phyloP scores from a whole-genome alignment of 2,797 vertebrate species.

The Hylomyscus alleni region DNA sequence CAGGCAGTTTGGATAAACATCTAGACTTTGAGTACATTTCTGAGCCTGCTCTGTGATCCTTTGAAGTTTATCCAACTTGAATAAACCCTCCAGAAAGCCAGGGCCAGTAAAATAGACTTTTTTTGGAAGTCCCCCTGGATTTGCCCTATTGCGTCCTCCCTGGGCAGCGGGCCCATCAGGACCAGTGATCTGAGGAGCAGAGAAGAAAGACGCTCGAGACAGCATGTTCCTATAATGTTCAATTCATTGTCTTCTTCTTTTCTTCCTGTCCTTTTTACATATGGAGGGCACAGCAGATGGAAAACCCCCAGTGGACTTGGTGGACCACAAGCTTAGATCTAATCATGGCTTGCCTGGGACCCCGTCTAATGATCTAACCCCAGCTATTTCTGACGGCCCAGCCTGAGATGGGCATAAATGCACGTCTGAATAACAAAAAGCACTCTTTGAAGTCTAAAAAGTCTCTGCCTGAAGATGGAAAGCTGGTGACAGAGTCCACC shows the following conservation, averaged over 20 bases:
- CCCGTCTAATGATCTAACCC: background rate
- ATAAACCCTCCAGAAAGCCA: conserved; percentile 72
- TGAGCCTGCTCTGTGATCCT: conserved; percentile 77
- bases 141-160: conserved; percentile 59
- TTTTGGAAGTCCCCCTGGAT: conserved; percentile 71
- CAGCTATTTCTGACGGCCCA: conserved; percentile 39
- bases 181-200: conserved; percentile 64
- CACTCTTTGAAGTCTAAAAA: conserved; percentile 11
- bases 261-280: conserved; percentile 40
- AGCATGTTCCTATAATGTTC: conserved; percentile 44
- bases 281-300: conserved; percentile 27
- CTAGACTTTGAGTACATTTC: conserved; percentile 72
- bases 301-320: conserved; percentile 24
- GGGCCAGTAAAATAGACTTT: conserved; percentile 62
- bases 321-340: conserved; percentile 13
- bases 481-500: background rate
- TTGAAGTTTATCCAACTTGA: conserved; percentile 80
- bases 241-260: background rate
- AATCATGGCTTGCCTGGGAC: background rate
- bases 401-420: background rate
- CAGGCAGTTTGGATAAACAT: conserved; percentile 77
- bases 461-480: conserved; percentile 28
- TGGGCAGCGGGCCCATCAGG: conserved; percentile 50
- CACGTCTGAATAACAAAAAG: background rate
- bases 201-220: conserved; percentile 31